phyloP scores from a whole-genome alignment of 2,113 vertebrate species.

The Gopherus evgoodei region DNA sequence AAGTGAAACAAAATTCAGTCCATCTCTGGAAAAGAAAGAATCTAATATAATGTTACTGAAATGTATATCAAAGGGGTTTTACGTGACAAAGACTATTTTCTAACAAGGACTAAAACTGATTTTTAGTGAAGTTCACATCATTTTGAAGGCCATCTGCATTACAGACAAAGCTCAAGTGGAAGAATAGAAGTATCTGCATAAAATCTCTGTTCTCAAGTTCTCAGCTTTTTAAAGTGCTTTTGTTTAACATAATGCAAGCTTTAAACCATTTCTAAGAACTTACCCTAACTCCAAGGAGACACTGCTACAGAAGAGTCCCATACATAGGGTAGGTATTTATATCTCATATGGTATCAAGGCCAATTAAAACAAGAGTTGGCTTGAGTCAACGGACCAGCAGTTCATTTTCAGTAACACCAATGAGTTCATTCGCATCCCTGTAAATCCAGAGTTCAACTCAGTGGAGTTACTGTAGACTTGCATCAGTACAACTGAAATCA shows the following conservation, averaged over 20 bases:
- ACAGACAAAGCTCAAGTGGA: neutral
- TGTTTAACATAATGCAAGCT: neutral
- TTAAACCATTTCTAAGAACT: neutral
- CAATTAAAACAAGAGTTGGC: neutral
- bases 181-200: neutral
- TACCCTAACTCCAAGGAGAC: neutral
- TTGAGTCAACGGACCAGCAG: neutral
- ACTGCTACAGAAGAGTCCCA: neutral
- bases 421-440: slow-evolving; percentile 32
- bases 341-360: neutral
- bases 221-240: neutral
- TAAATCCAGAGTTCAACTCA: slow-evolving; percentile 38
- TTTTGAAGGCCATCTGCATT: slow-evolving; percentile 7
- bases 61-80: neutral
- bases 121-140: neutral
- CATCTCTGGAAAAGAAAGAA: neutral
- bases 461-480: slow-evolving; percentile 3
- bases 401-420: neutral
- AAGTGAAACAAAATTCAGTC: slow-evolving; percentile 10
- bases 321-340: neutral
- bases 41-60: slow-evolving; percentile 1
- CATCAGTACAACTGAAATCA: slow-evolving; percentile 25
- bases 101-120: neutral
- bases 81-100: neutral
- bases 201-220: neutral